Evolutionary conservation across 2,113 vertebrate species (phyloP).

Genomic region (Acanthochromis polyacanthus): DNA sequence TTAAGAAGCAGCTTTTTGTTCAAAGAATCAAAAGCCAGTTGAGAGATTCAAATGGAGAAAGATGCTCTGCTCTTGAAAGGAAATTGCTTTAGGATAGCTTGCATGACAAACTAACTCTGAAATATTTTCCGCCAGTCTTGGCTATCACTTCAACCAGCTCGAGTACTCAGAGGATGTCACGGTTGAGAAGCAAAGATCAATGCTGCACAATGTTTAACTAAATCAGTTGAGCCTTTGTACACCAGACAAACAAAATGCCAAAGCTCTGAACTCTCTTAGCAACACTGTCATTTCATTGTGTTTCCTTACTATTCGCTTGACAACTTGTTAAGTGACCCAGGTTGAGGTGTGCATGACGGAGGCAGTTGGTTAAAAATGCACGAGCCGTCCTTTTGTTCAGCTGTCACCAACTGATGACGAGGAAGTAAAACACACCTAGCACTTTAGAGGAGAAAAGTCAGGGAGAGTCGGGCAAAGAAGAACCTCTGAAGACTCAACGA

Average conservation of each 20-base stretch:
- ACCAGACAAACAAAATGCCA: slow-evolving; percentile 9
- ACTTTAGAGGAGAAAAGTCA: slow-evolving; percentile 8
- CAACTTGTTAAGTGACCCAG: slow-evolving; percentile 20
- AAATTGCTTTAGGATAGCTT: too few relatives aligned
- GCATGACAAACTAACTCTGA: neutral
- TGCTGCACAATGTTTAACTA: neutral
- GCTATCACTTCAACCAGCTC: neutral
- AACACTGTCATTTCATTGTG: neutral
- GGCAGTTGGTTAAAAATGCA: slow-evolving; percentile 42
- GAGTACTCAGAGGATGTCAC: slow-evolving; percentile 1
- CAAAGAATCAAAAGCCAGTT: neutral
- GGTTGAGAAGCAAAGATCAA: neutral
- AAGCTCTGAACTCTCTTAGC: neutral
- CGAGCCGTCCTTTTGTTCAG: slow-evolving; percentile 29
- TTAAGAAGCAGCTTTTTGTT: neutral
- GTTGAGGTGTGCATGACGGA: slow-evolving; percentile 6
- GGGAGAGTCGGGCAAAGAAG: slow-evolving; percentile 1
- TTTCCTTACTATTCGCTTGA: slow-evolving; percentile 16
- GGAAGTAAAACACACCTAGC: slow-evolving; percentile 20
- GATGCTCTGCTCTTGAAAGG: neutral
- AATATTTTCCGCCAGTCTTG: neutral
- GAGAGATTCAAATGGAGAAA: neutral
- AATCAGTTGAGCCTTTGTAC: neutral
- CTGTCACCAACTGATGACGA: slow-evolving; percentile 22
- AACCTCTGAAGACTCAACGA: slow-evolving; percentile 18